Conservation (phyloP, 1,140 invertebrate species). For the Dendrolimus kikuchii region DNA sequence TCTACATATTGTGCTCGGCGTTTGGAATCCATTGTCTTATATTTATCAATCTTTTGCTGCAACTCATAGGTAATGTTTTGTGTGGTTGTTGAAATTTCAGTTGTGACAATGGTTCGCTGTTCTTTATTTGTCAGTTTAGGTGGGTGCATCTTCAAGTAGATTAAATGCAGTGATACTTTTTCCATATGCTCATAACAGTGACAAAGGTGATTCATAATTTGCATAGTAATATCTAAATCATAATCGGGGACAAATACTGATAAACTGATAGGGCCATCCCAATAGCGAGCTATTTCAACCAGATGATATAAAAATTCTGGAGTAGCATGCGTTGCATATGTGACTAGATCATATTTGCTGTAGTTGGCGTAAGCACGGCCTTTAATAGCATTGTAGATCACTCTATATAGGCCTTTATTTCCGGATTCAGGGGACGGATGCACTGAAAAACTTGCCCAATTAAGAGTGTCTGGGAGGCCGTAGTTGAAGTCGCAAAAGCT, state of each 20-base stretch:
- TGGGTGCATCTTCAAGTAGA: slow-evolving; percentile 72
- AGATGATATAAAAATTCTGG: slow-evolving; percentile 82
- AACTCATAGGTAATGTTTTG: slow-evolving; percentile 32
- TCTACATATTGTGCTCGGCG: slow-evolving; percentile 49
- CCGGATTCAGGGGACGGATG: slow-evolving; percentile 73
- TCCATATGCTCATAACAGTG: slow-evolving; percentile 77
- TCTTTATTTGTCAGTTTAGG: slow-evolving; percentile 31
- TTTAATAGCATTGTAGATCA: slow-evolving; percentile 78
- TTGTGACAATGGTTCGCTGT: slow-evolving; percentile 20
- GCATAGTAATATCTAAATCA: slow-evolving; percentile 76
- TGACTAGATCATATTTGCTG: slow-evolving; percentile 68
- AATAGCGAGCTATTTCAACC: slow-evolving; percentile 77
- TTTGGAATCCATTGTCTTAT: slow-evolving; percentile 41
- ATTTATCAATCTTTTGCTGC: slow-evolving; percentile 41
- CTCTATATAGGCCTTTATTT: slow-evolving; percentile 72
- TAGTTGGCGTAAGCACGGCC: slow-evolving; percentile 45
- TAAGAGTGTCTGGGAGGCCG: slow-evolving; percentile 72
- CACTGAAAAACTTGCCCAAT: slow-evolving; percentile 64
- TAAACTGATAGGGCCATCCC: slow-evolving; percentile 84
- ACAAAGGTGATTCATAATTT: slow-evolving; percentile 76
- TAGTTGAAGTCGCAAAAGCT: slow-evolving; percentile 78
- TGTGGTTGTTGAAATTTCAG: slow-evolving; percentile 26
- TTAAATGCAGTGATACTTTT: slow-evolving; percentile 80
- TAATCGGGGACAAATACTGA: slow-evolving; percentile 80
- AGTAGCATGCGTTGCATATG: slow-evolving; percentile 83